Percentiles rank a stretch among this genome's conserved stretches.
Evolutionary conservation across 92 coral and sea anemone species (phyloP).

Genomic region (Hydrozoanthus gracilis): DNA sequence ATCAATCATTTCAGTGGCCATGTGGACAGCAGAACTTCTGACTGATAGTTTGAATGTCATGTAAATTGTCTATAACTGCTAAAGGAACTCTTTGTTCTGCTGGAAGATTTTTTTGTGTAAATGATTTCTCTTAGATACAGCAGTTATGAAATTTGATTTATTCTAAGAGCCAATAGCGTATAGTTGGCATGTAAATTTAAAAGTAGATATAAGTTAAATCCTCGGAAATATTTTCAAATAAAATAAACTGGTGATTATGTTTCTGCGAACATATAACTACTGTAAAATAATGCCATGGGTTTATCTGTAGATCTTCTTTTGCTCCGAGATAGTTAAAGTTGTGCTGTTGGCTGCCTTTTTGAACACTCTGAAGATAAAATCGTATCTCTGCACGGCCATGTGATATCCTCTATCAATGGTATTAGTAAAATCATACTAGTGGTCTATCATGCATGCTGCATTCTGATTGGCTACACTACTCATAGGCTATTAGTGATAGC

Average conservation of each 20-base stretch:
- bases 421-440: no score
- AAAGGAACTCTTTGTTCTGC: constrained; percentile 46
- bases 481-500: no score
- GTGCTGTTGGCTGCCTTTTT: constrained; percentile 30
- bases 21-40: constrained; percentile 50
- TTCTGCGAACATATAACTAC: neutral
- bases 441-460: no score
- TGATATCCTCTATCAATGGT: no score
- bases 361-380: no score
- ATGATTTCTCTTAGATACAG: neutral
- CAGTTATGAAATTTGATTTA: neutral
- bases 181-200: neutral
- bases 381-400: no score
- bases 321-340: constrained; percentile 5
- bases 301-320: constrained; percentile 38
- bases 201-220: no score
- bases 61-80: constrained; percentile 51
- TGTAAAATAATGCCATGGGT: neutral
- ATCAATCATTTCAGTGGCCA: constrained; percentile 57
- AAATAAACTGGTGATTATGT: no score
- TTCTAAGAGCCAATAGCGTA: neutral
- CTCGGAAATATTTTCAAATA: no score
- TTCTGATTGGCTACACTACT: no score
- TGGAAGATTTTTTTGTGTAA: neutral
- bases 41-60: constrained; percentile 50